Evolutionary conservation across 2,113 vertebrate genomes (phyloP), one percentile per base, ranked within the genome.

Genomic region (Dermatemys mawii): DNA sequence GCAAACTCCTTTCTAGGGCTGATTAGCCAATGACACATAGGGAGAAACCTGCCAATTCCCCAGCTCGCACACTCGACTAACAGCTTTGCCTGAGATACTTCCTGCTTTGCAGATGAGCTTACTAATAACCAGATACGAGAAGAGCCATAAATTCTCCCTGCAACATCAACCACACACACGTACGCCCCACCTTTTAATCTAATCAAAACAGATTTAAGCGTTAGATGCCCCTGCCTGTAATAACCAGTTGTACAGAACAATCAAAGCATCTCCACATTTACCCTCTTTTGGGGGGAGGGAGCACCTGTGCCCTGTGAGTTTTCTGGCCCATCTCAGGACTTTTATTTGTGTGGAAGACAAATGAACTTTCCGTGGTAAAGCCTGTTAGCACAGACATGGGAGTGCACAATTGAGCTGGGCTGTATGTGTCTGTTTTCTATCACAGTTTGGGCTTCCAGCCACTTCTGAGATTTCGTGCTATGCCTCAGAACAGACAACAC

Each of bases 1-100:
- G 93, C 19, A 49, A 44, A 79, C 70, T 89, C 22, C 0, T 84
- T 91, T 87, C 88, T 89, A 24, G 26, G 90, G 80, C 86, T 95
- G 5, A 0, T 88, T 93, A 76, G 86, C 4, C 51, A 76, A 86
- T 73, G 1, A 3, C 86, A 46, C 0, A 6, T 46, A 63, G 57
- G 82, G 86, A 91, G 79, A 84, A 91, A 85, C 24, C 46, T 84
- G 91, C 78, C 76, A 2, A 6, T 44, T 44, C 51, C 5, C 0
- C n/a, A n/a, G 87, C 26, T 35, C 22, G 48, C 80, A 81, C 24
- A 12, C 32, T 8, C 78, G n/a, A 3, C 55, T 1, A 41, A 50
- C 38, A 73, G 75, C 29, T 80, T 49, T 84, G 57, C 49, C 26
- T 16, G n/a, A 75, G 67, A 82, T 44, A 8, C 49, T 32, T 92